Conservation (phyloP, 2,888 invertebrate genomes). For the Acleris emargana region DNA sequence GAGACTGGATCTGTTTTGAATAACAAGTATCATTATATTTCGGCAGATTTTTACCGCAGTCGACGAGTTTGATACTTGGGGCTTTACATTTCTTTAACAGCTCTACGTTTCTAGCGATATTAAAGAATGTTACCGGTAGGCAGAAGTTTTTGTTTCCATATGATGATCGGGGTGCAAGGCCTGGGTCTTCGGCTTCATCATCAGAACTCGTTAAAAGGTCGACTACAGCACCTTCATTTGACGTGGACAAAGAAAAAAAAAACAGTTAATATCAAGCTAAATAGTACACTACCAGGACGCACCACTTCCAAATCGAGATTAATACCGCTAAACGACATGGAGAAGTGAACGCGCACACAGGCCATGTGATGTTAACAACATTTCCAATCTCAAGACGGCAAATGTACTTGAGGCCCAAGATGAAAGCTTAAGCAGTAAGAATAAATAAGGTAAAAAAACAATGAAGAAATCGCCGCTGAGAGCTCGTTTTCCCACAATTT, state of each 20-base stretch:
- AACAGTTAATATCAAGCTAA: constrained; percentile 30
- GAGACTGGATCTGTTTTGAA: too few species aligned
- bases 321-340: too few species aligned
- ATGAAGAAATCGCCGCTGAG: too few species aligned
- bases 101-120: constrained; percentile 38
- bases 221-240: constrained; percentile 23
- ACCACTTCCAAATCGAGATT: too few species aligned
- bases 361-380: too few species aligned
- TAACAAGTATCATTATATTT: neutral
- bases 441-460: too few species aligned
- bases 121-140: constrained; percentile 40
- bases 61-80: constrained; percentile 39
- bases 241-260: constrained; percentile 6
- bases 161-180: constrained; percentile 16
- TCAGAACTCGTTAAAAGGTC: constrained; percentile 26
- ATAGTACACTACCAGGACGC: neutral
- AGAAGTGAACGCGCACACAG: too few species aligned
- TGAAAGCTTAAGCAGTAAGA: too few species aligned
- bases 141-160: constrained; percentile 31
- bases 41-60: constrained; percentile 39
- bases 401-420: too few species aligned
- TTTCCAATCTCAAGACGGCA: too few species aligned
- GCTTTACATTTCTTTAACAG: constrained; percentile 40
- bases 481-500: too few species aligned
- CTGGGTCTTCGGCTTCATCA: constrained; percentile 12